Base-by-base conservation (phyloP, 64 coral and sea anemone species). In the Stichodactyla helianthus region DNA sequence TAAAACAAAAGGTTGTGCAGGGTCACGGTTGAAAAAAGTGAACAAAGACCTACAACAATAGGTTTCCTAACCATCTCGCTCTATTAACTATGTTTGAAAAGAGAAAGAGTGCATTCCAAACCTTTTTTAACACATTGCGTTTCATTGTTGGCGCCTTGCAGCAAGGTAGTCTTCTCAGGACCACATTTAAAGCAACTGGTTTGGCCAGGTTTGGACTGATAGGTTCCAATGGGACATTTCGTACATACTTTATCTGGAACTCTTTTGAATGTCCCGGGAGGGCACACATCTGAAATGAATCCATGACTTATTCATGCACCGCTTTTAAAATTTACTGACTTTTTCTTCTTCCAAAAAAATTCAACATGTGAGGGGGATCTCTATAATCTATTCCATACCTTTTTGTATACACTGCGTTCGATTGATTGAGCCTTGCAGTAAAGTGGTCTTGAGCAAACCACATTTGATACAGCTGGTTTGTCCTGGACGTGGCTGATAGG, bases 381-480 rank as follows among this genome's bases (percentile, higher is more conserved):
- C 55, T 58, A 60, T 60, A 60, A 60, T 0, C 58, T 17, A 60
- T 16, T 60, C 13, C 58, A 60, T 16, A 67, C 63, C 63, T 67
- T 67, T 67, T 67, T 67, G 63, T 20, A 83, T 83, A 83, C 82
- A 83, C 12, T 56, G 27, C 4, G 53, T n/a, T 56, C 35, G 27
- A 15, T 83, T 52, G 22, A 55, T 83, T 52, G 82, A 16, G 18
- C 82, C 82, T 59, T 59, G 9, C 10, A 25, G 19, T 28, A 56
- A 56, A 26, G 82, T 83, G 11, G 56, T 59, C 22, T 56, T 54
- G 52, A 0, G 10, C 6, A 9, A 18, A 54, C 53, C 53, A 83
- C 82, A 83, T 10, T 26, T 26, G 7, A 83, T 59, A 55, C 82
- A 83, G 53, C 18, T 56, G 15, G 82, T 54, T 56, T 83, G 82